Evolutionary conservation across 2,888 invertebrate species (phyloP).

Genomic region (Ectemnius lituratus): DNA sequence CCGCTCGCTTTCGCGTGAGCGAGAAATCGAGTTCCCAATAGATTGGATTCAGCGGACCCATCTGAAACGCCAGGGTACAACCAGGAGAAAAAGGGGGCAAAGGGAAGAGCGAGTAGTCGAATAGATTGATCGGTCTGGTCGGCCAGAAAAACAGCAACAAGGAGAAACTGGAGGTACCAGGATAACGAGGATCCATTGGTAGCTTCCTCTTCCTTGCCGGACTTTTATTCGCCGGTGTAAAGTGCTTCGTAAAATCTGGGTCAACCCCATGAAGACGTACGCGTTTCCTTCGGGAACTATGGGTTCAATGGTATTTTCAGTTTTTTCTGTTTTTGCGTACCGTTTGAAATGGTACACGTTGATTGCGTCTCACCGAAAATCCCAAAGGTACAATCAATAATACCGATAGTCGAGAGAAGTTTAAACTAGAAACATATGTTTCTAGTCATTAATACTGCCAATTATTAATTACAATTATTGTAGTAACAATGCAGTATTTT

Average conservation of each 20-base stretch:
- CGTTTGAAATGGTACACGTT: no score
- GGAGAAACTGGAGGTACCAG: background rate
- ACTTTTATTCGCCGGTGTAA: conserved; percentile 26
- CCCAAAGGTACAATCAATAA: no score
- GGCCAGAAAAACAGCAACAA: background rate
- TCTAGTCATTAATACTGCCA: no score
- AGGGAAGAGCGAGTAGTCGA: background rate
- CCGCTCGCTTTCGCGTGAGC: conserved; percentile 6
- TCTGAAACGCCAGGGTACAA: conserved; percentile 15
- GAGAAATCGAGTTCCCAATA: conserved; percentile 27
- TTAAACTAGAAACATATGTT: no score
- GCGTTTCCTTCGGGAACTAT: background rate
- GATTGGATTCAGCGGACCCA: conserved; percentile 35
- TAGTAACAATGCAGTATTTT: no score
- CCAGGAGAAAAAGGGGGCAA: background rate
- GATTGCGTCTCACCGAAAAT: no score
- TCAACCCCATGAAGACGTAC: background rate
- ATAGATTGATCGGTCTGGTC: conserved; percentile 11
- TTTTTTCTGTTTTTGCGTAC: no score
- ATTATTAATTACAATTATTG: no score
- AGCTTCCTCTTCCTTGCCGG: conserved; percentile 10
- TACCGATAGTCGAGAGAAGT: no score
- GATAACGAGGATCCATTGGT: conserved; percentile 12
- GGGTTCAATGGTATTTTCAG: background rate
- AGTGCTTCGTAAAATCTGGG: conserved; percentile 9